Conservation (phyloP, 2,797 vertebrate species). For the Tragelaphus eurycerus region DNA sequence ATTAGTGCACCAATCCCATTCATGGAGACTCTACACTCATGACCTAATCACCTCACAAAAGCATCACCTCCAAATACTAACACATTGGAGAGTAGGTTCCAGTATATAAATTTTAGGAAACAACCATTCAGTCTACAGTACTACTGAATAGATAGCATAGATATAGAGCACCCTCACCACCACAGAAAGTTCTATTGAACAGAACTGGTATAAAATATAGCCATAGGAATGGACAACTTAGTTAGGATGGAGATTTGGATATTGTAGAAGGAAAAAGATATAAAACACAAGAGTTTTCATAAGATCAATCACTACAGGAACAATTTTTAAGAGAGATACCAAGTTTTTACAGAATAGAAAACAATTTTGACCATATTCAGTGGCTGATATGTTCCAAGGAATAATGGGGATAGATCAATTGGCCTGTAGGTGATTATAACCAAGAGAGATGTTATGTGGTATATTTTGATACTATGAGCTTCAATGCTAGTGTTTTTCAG, state of each 20-base stretch:
- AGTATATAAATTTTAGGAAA: background rate
- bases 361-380: background rate
- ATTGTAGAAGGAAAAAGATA: background rate
- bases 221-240: background rate
- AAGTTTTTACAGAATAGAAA: background rate
- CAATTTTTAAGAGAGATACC: background rate
- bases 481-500: background rate
- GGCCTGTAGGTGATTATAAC: background rate
- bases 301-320: background rate
- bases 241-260: background rate
- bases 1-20: background rate
- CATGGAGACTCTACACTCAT: background rate
- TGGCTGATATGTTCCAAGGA: background rate
- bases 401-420: background rate
- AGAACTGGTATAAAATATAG: background rate
- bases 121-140: background rate
- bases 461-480: background rate
- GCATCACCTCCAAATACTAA: background rate
- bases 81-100: background rate
- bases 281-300: background rate
- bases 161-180: background rate
- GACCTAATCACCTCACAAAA: background rate
- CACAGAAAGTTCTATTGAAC: background rate
- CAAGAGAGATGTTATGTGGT: background rate
- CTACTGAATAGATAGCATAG: background rate